phyloP scores from a whole-genome alignment of 2,797 vertebrate genomes.

The Clarias laeviceps region DNA sequence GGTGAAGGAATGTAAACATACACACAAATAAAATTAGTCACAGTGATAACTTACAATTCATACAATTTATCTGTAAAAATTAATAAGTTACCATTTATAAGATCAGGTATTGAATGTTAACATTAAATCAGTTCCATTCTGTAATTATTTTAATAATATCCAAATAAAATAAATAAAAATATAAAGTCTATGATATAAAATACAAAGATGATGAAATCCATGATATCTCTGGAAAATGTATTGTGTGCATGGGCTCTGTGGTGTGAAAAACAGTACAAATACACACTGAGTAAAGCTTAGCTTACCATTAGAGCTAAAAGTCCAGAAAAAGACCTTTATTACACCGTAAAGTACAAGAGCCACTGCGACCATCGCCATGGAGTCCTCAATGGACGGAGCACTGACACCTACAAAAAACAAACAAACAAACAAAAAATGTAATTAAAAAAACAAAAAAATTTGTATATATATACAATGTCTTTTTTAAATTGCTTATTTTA shows the following conservation, averaged over 20 bases:
- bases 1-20: background rate
- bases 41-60: background rate
- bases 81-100: background rate
- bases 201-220: background rate
- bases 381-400: conserved; percentile 80
- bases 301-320: conserved; percentile 69
- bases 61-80: background rate
- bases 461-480: too few relatives aligned
- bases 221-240: background rate
- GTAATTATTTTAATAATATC: background rate
- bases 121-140: background rate
- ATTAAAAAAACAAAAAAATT: too few relatives aligned
- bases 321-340: conserved; percentile 75
- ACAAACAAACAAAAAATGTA: background rate
- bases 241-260: background rate
- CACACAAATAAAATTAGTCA: background rate
- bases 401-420: conserved; percentile 69
- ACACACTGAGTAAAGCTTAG: background rate
- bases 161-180: too few relatives aligned
- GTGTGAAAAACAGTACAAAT: background rate
- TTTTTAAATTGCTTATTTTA: too few relatives aligned
- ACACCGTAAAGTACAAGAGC: conserved; percentile 81
- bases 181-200: background rate
- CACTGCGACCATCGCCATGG: conserved; percentile 82
- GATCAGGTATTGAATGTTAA: background rate